These are phyloP conservation scores for Oligia fasciuncula DNA, from an alignment of 2,888 invertebrate genomes.

Conservation along the genomic window DNA sequence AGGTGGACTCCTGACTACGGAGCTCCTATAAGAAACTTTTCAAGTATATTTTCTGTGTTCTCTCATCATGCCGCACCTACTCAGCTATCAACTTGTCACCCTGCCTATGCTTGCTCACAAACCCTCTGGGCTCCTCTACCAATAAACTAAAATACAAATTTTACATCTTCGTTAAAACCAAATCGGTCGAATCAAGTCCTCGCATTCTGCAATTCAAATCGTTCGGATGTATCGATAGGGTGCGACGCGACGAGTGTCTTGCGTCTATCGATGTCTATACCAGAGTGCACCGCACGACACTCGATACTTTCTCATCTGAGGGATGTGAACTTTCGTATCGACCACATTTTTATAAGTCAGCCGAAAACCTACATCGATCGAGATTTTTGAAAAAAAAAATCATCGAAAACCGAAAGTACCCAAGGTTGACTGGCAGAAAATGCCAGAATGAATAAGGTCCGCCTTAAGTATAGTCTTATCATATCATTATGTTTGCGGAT, in stretches of 20 bases:
- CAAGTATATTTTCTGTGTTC: too few species aligned
- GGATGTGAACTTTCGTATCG: slow-evolving; percentile 15
- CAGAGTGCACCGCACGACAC: slow-evolving; percentile 10
- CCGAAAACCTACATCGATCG: not conserved
- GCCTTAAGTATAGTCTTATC: too few species aligned
- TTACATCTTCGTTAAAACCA: slow-evolving; percentile 43
- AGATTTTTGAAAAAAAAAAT: not conserved
- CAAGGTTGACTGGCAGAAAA: not conserved
- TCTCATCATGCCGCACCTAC: too few species aligned
- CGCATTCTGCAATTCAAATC: slow-evolving; percentile 72
- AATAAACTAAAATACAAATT: slow-evolving; percentile 1
- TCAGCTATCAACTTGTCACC: too few species aligned
- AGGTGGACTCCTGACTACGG: too few species aligned
- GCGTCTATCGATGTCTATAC: slow-evolving; percentile 46
- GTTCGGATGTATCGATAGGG: slow-evolving; percentile 52
- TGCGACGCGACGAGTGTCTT: slow-evolving; percentile 35
- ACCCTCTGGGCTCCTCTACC: too few species aligned
- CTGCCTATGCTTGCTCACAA: too few species aligned
- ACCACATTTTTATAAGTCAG: not conserved
- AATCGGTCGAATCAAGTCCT: slow-evolving; percentile 61
- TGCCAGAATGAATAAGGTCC: too few species aligned
- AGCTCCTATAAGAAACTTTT: too few species aligned
- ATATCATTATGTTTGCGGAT: too few species aligned
- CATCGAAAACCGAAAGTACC: not conserved
- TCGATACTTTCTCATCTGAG: slow-evolving; percentile 19